phyloP scores from a whole-genome alignment of 2,797 vertebrate genomes.

The Spinus olivaceus region DNA sequence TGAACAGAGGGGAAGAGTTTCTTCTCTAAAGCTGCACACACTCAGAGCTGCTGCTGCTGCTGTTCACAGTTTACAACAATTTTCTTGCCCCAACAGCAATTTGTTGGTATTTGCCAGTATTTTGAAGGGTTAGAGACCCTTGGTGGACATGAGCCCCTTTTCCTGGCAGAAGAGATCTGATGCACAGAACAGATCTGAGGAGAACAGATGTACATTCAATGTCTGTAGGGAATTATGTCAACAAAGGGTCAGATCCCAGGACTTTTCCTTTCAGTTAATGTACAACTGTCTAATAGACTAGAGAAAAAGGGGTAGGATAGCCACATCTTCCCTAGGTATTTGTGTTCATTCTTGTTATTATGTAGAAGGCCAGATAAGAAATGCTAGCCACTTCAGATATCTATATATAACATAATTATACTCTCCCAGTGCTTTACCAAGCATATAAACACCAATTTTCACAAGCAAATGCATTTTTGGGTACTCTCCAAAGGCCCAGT shows the following conservation, averaged over 20 bases:
- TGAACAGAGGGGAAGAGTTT: not conserved
- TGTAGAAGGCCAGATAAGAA: not conserved
- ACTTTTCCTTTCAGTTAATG: not conserved
- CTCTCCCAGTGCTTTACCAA: not conserved
- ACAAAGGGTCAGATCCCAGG: not conserved
- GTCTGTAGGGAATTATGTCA: not conserved
- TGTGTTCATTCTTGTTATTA: not conserved
- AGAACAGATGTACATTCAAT: not conserved
- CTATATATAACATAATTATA: not conserved
- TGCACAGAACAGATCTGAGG: not conserved
- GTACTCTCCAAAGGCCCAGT: not conserved
- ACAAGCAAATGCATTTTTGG: not conserved
- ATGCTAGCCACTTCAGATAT: not conserved
- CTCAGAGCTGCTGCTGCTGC: not conserved
- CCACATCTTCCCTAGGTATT: not conserved
- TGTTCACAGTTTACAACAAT: not conserved
- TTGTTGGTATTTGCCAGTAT: not conserved
- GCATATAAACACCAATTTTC: not conserved
- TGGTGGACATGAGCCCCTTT: not conserved
- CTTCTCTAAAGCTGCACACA: not conserved
- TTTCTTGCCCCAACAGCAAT: not conserved
- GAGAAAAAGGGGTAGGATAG: not conserved
- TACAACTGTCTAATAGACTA: not conserved
- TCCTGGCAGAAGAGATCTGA: not conserved
- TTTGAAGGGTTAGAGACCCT: not conserved